These are phyloP conservation scores for Eilema griseolum DNA, from an alignment of 2,888 invertebrate species.

Conservation along the genomic window DNA sequence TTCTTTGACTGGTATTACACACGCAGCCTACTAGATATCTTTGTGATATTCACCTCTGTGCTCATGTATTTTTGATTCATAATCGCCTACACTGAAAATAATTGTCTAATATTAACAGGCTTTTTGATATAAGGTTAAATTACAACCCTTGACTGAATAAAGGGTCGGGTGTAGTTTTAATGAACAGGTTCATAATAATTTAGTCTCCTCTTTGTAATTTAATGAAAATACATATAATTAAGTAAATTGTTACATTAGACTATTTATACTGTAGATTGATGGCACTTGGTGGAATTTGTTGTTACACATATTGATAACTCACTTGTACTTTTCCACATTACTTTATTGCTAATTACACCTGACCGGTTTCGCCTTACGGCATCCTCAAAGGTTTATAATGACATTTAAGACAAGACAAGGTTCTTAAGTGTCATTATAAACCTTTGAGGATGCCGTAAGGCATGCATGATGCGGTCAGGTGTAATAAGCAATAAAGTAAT, in stretches of 20 bases:
- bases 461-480: too few relatives aligned
- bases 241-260: background rate
- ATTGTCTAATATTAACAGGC: background rate
- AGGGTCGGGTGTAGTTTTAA: background rate
- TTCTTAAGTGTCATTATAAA: too few relatives aligned
- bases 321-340: too few relatives aligned
- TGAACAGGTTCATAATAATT: background rate
- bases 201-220: background rate
- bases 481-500: too few relatives aligned
- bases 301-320: too few relatives aligned
- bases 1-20: constrained; percentile 28
- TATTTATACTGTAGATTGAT: too few relatives aligned
- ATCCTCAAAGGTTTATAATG: too few relatives aligned
- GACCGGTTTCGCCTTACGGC: too few relatives aligned
- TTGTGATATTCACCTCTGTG: background rate
- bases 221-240: background rate
- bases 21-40: background rate
- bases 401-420: too few relatives aligned
- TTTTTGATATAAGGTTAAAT: background rate
- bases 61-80: background rate
- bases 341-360: too few relatives aligned
- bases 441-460: too few relatives aligned
- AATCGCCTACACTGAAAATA: background rate
- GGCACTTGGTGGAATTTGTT: too few relatives aligned
- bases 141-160: background rate